phyloP scores from a whole-genome alignment of 1,140 invertebrate genomes.

The Anadara kagoshimensis region DNA sequence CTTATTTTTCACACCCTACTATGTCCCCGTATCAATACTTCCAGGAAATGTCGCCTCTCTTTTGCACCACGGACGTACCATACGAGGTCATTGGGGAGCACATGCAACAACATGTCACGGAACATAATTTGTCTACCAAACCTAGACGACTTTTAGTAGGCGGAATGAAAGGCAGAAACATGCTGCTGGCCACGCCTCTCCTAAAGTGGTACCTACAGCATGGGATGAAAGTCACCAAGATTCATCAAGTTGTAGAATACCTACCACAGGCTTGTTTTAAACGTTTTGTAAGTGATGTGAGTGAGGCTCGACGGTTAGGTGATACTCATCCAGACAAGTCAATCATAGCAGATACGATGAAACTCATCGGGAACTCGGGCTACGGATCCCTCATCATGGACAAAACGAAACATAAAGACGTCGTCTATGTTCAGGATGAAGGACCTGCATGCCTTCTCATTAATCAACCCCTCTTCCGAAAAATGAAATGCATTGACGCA shows the following conservation, averaged over 20 bases:
- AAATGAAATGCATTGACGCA: slow-evolving; percentile 3
- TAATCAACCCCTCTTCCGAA: slow-evolving; percentile 16
- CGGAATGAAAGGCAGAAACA: slow-evolving; percentile 30
- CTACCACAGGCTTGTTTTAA: slow-evolving; percentile 24
- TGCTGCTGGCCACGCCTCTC: slow-evolving; percentile 42
- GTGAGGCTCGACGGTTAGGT: slow-evolving; percentile 34
- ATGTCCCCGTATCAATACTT: slow-evolving; percentile 36
- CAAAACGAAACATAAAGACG: slow-evolving; percentile 8
- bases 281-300: slow-evolving; percentile 30
- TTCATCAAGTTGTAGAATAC: slow-evolving; percentile 46
- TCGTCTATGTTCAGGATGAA: slow-evolving; percentile 1
- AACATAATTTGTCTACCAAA: slow-evolving; percentile 31
- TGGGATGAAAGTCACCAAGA: slow-evolving; percentile 30
- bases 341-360: slow-evolving; percentile 52
- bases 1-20: slow-evolving; percentile 11
- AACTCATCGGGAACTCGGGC: slow-evolving; percentile 36
- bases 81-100: slow-evolving; percentile 36
- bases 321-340: too few species aligned
- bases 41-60: slow-evolving; percentile 37
- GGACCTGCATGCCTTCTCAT: neutral
- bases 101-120: slow-evolving; percentile 39
- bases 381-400: slow-evolving; percentile 22
- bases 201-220: slow-evolving; percentile 47
- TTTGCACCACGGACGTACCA: slow-evolving; percentile 36
- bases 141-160: slow-evolving; percentile 35